Evolutionary conservation across 2,888 invertebrate genomes (phyloP).

Genomic region (Cenopis cana): DNA sequence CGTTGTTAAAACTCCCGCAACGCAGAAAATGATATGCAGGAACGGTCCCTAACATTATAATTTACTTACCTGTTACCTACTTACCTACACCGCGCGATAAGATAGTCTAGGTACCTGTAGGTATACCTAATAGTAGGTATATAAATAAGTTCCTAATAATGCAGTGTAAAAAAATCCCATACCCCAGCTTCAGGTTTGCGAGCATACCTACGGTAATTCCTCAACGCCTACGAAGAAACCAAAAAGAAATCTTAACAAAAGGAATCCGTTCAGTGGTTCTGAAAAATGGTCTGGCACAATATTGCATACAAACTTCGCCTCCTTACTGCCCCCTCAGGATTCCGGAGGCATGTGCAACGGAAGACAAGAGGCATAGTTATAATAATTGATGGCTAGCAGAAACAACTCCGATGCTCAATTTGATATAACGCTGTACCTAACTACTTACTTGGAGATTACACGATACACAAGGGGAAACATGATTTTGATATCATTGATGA

Average conservation of each 20-base stretch:
- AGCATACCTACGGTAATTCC: background rate
- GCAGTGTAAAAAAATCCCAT: too few species aligned
- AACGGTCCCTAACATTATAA: constrained; percentile 18
- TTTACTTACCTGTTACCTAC: constrained; percentile 5
- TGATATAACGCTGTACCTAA: background rate
- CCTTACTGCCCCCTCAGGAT: constrained; percentile 23
- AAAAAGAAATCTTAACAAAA: constrained; percentile 10
- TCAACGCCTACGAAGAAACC: constrained; percentile 4
- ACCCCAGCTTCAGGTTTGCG: too few species aligned
- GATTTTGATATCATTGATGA: background rate
- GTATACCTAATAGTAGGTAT: background rate
- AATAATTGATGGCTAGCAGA: constrained; percentile 21
- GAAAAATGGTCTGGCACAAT: constrained; percentile 35
- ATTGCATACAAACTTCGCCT: constrained; percentile 34
- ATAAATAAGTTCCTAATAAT: too few species aligned
- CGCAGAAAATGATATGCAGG: constrained; percentile 23
- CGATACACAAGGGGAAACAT: background rate
- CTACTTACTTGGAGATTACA: background rate
- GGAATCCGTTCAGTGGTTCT: constrained; percentile 28
- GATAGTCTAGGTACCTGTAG: too few species aligned
- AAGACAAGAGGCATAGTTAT: constrained; percentile 28
- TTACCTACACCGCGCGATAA: background rate
- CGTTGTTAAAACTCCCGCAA: constrained; percentile 34
- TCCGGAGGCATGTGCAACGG: constrained; percentile 17
- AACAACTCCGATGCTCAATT: constrained; percentile 13